A percentile compares a stretch with the other conserved stretches of the same genome.
These are phyloP conservation scores for Marronus borbonicus DNA, from an alignment of 2,888 invertebrate genomes.

Conservation along the genomic window DNA sequence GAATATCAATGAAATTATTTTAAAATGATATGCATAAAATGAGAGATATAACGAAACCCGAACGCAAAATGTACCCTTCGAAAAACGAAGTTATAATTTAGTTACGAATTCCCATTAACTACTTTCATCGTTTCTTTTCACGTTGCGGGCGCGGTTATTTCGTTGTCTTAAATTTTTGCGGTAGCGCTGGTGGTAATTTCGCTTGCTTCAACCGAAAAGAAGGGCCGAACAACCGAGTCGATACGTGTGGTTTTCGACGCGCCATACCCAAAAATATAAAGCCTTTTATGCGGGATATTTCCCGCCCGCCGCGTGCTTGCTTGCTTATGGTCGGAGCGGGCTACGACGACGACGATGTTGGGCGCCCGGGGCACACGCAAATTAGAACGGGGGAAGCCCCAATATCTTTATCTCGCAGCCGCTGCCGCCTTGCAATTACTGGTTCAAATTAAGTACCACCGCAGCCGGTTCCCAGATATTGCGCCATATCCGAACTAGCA, in stretches of 20 bases:
- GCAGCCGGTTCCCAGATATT: slow-evolving; percentile 66
- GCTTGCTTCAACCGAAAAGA: slow-evolving; percentile 1
- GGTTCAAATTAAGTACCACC: slow-evolving; percentile 71
- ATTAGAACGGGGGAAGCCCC: slow-evolving; percentile 56
- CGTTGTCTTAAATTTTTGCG: slow-evolving; percentile 35
- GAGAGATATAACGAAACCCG: not conserved
- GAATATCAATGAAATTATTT: too few species aligned
- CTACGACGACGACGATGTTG: not conserved
- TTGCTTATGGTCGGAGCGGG: slow-evolving; percentile 10
- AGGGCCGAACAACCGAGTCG: slow-evolving; percentile 7
- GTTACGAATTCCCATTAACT: slow-evolving; percentile 30
- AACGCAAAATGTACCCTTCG: not conserved
- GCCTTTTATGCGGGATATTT: slow-evolving; percentile 33
- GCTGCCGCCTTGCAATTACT: slow-evolving; percentile 69
- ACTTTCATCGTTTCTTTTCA: slow-evolving; percentile 3
- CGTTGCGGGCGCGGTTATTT: slow-evolving; percentile 19
- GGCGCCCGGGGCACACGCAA: slow-evolving; percentile 51
- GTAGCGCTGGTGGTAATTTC: slow-evolving; percentile 25
- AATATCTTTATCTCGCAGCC: slow-evolving; percentile 59
- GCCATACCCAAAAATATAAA: slow-evolving; percentile 26
- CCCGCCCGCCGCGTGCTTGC: not conserved
- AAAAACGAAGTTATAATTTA: slow-evolving; percentile 9
- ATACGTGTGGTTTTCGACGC: slow-evolving; percentile 39
- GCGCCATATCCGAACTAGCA: slow-evolving; percentile 50
- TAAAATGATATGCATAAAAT: too few species aligned